Evolutionary conservation across 2,888 invertebrate genomes (phyloP).

Genomic region (Himalopsyche anomala): DNA sequence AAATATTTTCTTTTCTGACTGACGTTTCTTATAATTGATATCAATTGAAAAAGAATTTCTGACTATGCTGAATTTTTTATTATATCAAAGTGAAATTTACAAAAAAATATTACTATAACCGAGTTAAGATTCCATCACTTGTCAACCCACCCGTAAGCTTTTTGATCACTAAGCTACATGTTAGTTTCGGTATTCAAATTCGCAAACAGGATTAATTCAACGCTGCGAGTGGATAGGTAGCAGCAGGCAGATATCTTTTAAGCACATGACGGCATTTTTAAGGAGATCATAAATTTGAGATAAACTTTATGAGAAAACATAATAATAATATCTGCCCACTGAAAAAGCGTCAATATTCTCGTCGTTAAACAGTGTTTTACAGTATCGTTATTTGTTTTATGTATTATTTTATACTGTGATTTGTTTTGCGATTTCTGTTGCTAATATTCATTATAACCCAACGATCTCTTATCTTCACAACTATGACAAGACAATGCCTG

Average conservation of each 20-base stretch:
- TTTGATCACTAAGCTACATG: too few species aligned
- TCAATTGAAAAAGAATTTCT: too few species aligned
- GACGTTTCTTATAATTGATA: too few species aligned
- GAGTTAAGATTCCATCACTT: too few species aligned
- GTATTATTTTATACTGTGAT: not conserved
- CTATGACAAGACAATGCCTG: too few species aligned
- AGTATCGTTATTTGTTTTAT: conserved; percentile 17
- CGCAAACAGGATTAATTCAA: not conserved
- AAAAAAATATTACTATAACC: too few species aligned
- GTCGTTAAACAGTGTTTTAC: not conserved
- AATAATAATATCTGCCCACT: conserved; percentile 2
- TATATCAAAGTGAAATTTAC: too few species aligned
- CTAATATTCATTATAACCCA: not conserved
- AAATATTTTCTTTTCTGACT: too few species aligned
- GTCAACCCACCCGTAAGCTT: too few species aligned
- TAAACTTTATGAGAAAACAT: conserved; percentile 31
- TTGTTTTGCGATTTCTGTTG: not conserved
- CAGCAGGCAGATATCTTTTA: not conserved
- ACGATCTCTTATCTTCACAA: too few species aligned
- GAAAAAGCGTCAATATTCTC: conserved; percentile 18
- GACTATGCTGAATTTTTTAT: too few species aligned
- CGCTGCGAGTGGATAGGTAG: not conserved
- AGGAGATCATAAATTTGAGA: conserved; percentile 40
- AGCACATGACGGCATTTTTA: conserved; percentile 16
- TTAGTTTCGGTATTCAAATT: not conserved